Conservation (phyloP, 2,888 invertebrate genomes). For the Lordiphosa andalusiaca region DNA sequence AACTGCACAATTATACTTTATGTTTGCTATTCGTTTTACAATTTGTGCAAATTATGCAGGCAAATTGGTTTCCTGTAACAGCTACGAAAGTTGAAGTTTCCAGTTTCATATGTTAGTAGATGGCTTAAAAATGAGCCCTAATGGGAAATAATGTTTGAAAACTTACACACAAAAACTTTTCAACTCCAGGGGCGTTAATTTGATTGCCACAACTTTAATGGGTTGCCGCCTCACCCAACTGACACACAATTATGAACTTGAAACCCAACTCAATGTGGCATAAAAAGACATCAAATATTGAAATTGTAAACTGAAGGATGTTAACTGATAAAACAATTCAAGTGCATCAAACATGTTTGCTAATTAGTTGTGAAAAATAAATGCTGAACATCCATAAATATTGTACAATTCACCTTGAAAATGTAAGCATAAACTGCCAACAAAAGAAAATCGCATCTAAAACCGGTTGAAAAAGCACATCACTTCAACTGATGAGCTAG, state of each 20-base stretch:
- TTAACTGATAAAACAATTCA: conserved; percentile 23
- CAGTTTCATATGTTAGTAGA: too few relatives aligned
- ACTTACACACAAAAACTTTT: conserved; percentile 37
- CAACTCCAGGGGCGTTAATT: conserved; percentile 41
- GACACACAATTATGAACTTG: conserved; percentile 28
- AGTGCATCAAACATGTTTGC: conserved; percentile 61
- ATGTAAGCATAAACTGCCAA: conserved; percentile 34
- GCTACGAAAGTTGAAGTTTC: too few relatives aligned
- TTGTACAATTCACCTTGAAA: conserved; percentile 66
- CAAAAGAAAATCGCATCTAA: conserved; percentile 39
- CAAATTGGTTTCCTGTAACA: conserved; percentile 23
- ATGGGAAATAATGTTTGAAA: conserved; percentile 2
- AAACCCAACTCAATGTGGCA: conserved; percentile 30
- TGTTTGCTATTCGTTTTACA: background rate
- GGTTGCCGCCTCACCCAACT: background rate
- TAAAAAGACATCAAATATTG: conserved; percentile 21
- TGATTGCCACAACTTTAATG: conserved; percentile 45
- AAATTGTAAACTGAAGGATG: conserved; percentile 29
- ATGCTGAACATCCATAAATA: conserved; percentile 44
- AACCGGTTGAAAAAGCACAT: conserved; percentile 56
- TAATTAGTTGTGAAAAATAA: conserved; percentile 53
- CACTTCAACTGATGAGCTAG: conserved; percentile 26
- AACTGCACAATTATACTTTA: too few relatives aligned
- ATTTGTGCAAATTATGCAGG: conserved; percentile 24
- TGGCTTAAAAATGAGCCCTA: too few relatives aligned